phyloP scores from a whole-genome alignment of 2,888 invertebrate genomes.

The Perithous albicinctus region DNA sequence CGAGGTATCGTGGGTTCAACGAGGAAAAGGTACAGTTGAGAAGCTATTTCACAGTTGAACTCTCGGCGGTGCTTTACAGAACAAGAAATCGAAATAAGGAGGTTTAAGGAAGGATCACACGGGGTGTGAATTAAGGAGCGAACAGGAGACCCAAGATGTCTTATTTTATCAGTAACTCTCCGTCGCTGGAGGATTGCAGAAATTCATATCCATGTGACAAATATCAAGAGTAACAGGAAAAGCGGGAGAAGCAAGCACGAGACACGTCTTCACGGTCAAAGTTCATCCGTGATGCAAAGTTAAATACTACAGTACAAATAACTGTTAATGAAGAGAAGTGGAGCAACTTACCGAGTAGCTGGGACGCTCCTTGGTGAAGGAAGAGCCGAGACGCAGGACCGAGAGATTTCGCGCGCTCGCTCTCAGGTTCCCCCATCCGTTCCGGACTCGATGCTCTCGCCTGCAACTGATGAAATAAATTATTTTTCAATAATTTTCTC shows the following conservation, averaged over 20 bases:
- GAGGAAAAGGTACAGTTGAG: too few relatives aligned
- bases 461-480: constrained; percentile 67
- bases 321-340: constrained; percentile 34
- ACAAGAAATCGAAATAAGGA: not conserved
- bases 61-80: not conserved
- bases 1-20: too few relatives aligned
- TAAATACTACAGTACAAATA: constrained; percentile 18
- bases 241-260: not conserved
- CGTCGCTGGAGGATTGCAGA: not conserved
- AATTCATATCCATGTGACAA: not conserved
- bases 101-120: not conserved
- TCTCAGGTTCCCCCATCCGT: constrained; percentile 80
- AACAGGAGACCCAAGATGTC: not conserved
- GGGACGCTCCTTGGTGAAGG: constrained; percentile 69
- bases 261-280: not conserved
- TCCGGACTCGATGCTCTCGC: constrained; percentile 79
- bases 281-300: not conserved
- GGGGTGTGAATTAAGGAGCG: not conserved
- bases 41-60: not conserved
- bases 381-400: constrained; percentile 74
- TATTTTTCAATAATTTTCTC: not conserved
- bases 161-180: not conserved
- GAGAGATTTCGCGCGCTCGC: constrained; percentile 77
- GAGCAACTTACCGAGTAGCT: constrained; percentile 77
- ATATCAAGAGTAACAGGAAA: not conserved